phyloP scores from a whole-genome alignment of 2,888 invertebrate species.

The Leptinotarsa rubiginosa region DNA sequence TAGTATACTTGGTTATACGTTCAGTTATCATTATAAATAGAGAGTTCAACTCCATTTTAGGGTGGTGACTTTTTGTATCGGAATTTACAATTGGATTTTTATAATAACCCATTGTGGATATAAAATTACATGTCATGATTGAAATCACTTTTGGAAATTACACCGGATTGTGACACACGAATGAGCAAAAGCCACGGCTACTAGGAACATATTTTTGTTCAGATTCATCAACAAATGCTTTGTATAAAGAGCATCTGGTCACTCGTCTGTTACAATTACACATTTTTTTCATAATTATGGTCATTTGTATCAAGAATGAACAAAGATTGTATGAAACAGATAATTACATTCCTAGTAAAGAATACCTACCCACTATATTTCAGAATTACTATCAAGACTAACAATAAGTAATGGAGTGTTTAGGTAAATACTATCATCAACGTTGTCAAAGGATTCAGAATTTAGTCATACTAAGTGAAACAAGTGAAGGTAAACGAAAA shows the following conservation, averaged over 20 bases:
- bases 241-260: neutral
- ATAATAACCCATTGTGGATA: too few species aligned
- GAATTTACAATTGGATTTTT: too few species aligned
- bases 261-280: neutral
- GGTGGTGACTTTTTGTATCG: too few species aligned
- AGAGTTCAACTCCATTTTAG: too few species aligned
- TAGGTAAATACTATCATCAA: too few species aligned
- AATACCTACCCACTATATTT: neutral
- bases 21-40: too few species aligned
- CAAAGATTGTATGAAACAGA: neutral
- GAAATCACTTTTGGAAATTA: neutral
- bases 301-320: neutral
- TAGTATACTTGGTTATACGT: too few species aligned
- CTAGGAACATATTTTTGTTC: neutral
- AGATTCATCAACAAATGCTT: neutral
- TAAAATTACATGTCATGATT: too few species aligned
- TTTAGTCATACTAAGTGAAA: too few species aligned
- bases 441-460: too few species aligned
- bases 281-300: conserved; percentile 1
- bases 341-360: too few species aligned
- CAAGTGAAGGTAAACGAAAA: too few species aligned
- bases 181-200: neutral
- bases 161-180: neutral
- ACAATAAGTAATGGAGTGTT: neutral
- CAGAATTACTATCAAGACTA: neutral